Evolutionary conservation across 2,113 vertebrate genomes (phyloP), one percentile per base, ranked within the genome.

Genomic region (Eubucco bourcierii): DNA sequence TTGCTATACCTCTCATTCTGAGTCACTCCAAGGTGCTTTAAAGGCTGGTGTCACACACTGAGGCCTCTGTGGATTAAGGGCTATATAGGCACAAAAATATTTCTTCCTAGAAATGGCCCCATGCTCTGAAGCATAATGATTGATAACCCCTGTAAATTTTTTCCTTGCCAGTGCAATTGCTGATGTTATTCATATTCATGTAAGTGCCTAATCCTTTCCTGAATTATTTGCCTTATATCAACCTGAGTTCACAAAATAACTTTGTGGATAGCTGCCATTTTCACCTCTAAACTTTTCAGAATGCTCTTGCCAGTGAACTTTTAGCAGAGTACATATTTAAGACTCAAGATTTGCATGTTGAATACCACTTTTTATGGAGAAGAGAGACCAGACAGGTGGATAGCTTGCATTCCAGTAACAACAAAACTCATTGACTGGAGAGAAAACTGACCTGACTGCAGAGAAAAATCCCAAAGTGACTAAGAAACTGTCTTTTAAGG

Each of bases 111-210:
- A 92, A 93, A 93, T 70, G 50, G 90, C 14, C 74, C 72, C 87
- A 80, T 74, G 66, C 58, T 90, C 60, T 82, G 83, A 80, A 94
- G 70, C 7, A 10, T 76, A 79, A 94, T 79, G 88, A 96, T 95
- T 94, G 92, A 96, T 95, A 94, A 94, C 79, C 33, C 37, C 87
- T 81, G 73, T 94, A 94, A 95, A 93, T 96, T 93, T 95, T 93
- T 67, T 67, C 84, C 63, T 90, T 85, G 64, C 68, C 65, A 33
- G 72, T 73, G 61, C 74, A 79, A 61, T 58, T 80, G 91, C 91
- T 81, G 70, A 44, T 96, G 82, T 76, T 92, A 93, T 93, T 96
- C 90, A 95, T 92, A 95, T 91, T 95, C 93, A 92, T 94, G 87
- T 91, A 93, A 95, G 61, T 84, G 77, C 75, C 91, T 87, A 84